These are phyloP conservation scores for Epizoanthus scotinus DNA, from an alignment of 92 coral and sea anemone species.

Conservation along the genomic window DNA sequence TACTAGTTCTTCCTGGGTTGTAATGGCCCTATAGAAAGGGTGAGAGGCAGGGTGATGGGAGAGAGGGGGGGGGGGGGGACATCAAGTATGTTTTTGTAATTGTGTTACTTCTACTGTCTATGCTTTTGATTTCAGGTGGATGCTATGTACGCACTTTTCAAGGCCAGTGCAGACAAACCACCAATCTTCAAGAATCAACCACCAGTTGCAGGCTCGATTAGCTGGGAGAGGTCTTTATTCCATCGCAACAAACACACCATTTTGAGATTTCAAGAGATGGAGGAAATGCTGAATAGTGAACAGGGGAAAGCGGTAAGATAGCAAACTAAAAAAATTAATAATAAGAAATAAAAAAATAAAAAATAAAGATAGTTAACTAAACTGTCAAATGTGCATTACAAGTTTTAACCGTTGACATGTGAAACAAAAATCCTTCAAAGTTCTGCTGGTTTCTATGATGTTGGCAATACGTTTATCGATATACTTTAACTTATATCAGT, in stretches of 20 bases:
- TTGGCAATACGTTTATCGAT: too few relatives aligned
- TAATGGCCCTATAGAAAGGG: too few relatives aligned
- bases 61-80: background rate
- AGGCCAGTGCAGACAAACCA: slow-evolving; percentile 84
- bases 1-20: too few relatives aligned
- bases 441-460: too few relatives aligned
- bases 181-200: slow-evolving; percentile 99
- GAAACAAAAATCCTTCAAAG: too few relatives aligned
- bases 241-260: slow-evolving; percentile 93
- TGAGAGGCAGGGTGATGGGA: background rate
- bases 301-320: slow-evolving; percentile 89
- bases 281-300: slow-evolving; percentile 96
- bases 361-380: too few relatives aligned
- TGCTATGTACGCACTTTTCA: slow-evolving; percentile 92
- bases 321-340: too few relatives aligned
- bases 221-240: slow-evolving; percentile 98
- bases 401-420: too few relatives aligned
- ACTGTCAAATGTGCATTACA: too few relatives aligned
- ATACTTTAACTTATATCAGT: too few relatives aligned
- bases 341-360: too few relatives aligned
- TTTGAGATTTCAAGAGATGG: slow-evolving; percentile 98
- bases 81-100: background rate
- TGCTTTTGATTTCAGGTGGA: slow-evolving; percentile 70
- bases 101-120: background rate
- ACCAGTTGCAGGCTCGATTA: slow-evolving; percentile 96